phyloP scores from a whole-genome alignment of 2,113 vertebrate genomes.

The Dermatemys mawii region DNA sequence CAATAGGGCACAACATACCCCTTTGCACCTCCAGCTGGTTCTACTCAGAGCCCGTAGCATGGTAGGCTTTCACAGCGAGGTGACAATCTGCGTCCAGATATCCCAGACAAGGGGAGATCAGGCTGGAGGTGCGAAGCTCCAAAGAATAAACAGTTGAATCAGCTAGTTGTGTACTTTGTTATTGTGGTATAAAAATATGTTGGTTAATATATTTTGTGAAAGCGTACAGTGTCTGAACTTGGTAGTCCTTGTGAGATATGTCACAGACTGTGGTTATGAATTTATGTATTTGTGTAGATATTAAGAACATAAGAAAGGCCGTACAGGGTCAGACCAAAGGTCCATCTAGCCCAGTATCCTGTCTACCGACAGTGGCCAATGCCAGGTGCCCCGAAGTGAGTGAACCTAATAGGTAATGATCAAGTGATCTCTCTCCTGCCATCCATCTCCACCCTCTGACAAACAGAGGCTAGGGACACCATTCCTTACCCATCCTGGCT shows the following conservation, averaged over 20 bases:
- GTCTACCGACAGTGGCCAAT: no score
- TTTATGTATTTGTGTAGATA: background rate
- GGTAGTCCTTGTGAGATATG: background rate
- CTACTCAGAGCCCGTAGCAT: background rate
- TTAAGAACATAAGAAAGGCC: no score
- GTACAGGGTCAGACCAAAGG: no score
- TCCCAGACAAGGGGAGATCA: background rate
- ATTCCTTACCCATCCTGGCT: no score
- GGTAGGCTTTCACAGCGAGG: background rate
- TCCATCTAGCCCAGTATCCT: no score
- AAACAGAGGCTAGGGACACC: no score
- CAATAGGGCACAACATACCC: background rate
- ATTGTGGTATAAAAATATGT: background rate
- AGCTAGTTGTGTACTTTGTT: background rate
- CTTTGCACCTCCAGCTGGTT: background rate
- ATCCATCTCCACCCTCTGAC: no score
- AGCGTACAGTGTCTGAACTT: background rate
- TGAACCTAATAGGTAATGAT: no score
- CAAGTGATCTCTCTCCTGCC: no score
- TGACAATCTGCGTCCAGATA: background rate
- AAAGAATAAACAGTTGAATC: background rate
- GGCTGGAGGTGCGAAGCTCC: background rate
- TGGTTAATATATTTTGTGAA: background rate
- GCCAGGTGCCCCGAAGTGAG: no score
- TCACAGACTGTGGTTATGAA: background rate